Conservation (phyloP, 2,113 vertebrate species). For the Nesogale talazaci region DNA sequence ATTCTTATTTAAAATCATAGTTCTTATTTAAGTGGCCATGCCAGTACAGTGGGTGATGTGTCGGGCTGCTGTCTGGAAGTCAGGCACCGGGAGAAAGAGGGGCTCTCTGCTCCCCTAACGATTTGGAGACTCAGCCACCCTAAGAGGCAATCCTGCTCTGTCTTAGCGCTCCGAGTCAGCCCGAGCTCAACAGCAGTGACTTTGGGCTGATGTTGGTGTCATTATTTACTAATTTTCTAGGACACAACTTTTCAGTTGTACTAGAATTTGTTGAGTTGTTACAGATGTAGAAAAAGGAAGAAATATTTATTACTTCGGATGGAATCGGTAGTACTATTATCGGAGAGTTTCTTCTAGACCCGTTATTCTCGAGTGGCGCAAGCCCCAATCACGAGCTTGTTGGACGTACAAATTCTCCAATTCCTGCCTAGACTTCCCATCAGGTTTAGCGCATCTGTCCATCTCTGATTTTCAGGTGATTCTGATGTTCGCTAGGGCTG, state of each 20-base stretch:
- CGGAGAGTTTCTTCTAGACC: background rate
- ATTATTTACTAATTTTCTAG: too few species aligned
- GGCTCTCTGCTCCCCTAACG: too few species aligned
- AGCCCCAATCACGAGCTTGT: background rate
- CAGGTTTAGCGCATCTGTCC: background rate
- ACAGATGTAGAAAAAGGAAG: background rate
- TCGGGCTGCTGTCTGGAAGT: too few species aligned
- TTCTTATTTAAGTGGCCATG: background rate
- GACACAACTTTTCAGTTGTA: too few species aligned
- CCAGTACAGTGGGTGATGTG: too few species aligned
- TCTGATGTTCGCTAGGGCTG: rapidly evolving
- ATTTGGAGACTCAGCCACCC: too few species aligned
- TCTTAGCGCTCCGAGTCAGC: too few species aligned
- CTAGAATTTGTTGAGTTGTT: background rate
- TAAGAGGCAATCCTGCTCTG: too few species aligned
- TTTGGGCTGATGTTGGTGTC: too few species aligned
- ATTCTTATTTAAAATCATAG: too few species aligned
- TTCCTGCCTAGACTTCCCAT: background rate
- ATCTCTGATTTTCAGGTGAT: background rate
- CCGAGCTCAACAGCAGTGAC: too few species aligned
- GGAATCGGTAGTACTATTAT: background rate
- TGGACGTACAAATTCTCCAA: background rate
- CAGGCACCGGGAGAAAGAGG: too few species aligned
- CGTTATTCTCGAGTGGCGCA: background rate
- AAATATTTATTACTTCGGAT: background rate